Evolutionary conservation across 2,888 invertebrate species (phyloP).

Genomic region (Caenorhabditis afra): DNA sequence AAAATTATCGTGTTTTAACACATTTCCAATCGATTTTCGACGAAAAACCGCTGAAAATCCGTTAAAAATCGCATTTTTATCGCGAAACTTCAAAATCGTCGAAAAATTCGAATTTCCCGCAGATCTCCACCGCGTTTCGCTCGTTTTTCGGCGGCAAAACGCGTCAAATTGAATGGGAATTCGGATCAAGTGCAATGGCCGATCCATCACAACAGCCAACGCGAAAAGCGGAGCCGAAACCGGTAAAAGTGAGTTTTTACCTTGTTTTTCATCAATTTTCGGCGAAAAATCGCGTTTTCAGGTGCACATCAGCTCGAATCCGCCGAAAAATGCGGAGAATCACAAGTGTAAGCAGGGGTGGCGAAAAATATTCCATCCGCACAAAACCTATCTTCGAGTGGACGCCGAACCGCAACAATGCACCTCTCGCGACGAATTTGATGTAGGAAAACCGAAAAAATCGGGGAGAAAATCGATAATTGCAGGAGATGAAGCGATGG

Average conservation of each 20-base stretch:
- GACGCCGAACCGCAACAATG: slow-evolving; percentile 18
- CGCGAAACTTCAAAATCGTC: neutral
- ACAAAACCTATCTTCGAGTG: neutral
- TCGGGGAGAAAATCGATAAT: neutral
- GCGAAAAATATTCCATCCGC: slow-evolving; percentile 17
- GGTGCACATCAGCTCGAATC: neutral
- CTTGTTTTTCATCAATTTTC: neutral
- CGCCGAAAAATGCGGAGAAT: slow-evolving; percentile 21
- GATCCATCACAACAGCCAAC: neutral
- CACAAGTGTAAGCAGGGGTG: slow-evolving; percentile 35
- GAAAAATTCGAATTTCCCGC: slow-evolving; percentile 4
- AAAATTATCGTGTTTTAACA: neutral
- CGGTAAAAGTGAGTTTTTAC: neutral
- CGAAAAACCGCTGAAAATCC: neutral
- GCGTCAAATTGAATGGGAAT: slow-evolving; percentile 9
- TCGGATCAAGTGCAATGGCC: slow-evolving; percentile 15
- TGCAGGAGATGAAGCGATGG: slow-evolving; percentile 16
- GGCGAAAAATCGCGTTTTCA: slow-evolving; percentile 1
- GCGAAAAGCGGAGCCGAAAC: slow-evolving; percentile 4
- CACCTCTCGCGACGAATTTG: neutral
- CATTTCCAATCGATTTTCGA: neutral
- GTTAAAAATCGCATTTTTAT: neutral
- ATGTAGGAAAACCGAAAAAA: slow-evolving; percentile 20
- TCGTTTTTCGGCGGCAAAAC: neutral
- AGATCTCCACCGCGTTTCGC: slow-evolving; percentile 13